These are phyloP conservation scores for Muntiacus reevesi DNA, from an alignment of 2,113 vertebrate species.

Conservation along the genomic window DNA sequence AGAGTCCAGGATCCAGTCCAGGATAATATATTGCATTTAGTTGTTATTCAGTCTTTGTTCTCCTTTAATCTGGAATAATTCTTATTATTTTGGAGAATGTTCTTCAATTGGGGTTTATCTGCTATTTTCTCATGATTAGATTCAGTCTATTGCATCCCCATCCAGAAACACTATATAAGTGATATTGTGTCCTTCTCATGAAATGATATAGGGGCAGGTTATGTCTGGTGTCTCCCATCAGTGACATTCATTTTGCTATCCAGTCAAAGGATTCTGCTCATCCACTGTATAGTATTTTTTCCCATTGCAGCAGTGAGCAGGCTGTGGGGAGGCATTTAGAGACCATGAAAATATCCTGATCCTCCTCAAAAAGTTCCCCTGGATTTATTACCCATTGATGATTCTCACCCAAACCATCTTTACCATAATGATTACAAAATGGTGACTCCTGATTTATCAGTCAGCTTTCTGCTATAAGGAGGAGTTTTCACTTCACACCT, in stretches of 20 bases:
- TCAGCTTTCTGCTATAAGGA: not conserved
- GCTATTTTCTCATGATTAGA: not conserved
- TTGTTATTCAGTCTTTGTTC: not conserved
- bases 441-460: not conserved
- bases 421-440: not conserved
- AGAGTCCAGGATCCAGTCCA: not conserved
- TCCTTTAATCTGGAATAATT: not conserved
- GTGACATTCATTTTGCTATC: not conserved
- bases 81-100: not conserved
- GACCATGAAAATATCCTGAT: not conserved
- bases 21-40: not conserved
- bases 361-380: not conserved
- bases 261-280: not conserved
- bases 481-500: not conserved
- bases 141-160: not conserved
- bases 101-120: not conserved
- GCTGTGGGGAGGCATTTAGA: not conserved
- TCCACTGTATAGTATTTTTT: not conserved
- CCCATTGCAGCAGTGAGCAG: not conserved
- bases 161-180: not conserved
- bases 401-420: not conserved
- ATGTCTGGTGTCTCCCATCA: not conserved
- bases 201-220: not conserved
- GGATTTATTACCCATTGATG: not conserved
- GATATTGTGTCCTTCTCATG: not conserved